These are phyloP conservation scores for Chrysemys picta DNA, from an alignment of 2,113 vertebrate species.

Conservation along the genomic window DNA sequence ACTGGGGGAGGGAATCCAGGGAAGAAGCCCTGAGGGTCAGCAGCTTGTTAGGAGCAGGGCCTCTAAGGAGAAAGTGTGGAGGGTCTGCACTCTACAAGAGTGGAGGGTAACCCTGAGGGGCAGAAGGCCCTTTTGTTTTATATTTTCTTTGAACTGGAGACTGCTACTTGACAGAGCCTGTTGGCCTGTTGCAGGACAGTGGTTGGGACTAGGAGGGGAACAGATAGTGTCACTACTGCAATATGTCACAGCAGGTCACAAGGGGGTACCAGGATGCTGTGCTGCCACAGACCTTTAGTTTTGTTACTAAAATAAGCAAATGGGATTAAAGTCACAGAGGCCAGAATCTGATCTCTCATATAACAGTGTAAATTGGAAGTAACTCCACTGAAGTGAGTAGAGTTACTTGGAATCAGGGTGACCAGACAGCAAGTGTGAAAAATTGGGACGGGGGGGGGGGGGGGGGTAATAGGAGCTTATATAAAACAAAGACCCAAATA, in stretches of 20 bases:
- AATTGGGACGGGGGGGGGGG: no score
- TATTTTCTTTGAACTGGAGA: not conserved
- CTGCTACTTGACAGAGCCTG: not conserved
- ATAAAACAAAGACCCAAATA: no score
- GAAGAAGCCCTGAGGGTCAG: not conserved
- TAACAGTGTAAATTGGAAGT: not conserved
- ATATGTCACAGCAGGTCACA: not conserved
- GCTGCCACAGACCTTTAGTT: not conserved
- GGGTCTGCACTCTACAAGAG: not conserved
- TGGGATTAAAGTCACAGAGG: not conserved
- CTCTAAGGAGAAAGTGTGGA: not conserved
- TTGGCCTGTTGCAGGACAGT: not conserved
- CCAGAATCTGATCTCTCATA: not conserved
- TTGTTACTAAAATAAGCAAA: not conserved
- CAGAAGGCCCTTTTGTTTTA: not conserved
- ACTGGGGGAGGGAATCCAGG: not conserved
- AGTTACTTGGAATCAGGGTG: not conserved
- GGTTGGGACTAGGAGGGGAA: not conserved
- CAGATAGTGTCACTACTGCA: not conserved
- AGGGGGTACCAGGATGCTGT: not conserved
- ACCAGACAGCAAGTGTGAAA: no score
- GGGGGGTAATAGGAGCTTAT: no score
- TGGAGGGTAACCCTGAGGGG: not conserved
- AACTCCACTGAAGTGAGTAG: not conserved
- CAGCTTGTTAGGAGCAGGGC: not conserved